Percentiles rank a stretch among this genome's conserved stretches.
Conservation (phyloP, 30 jellyfish, hydroid and myxozoan genomes). For the Turritopsis dohrnii region DNA sequence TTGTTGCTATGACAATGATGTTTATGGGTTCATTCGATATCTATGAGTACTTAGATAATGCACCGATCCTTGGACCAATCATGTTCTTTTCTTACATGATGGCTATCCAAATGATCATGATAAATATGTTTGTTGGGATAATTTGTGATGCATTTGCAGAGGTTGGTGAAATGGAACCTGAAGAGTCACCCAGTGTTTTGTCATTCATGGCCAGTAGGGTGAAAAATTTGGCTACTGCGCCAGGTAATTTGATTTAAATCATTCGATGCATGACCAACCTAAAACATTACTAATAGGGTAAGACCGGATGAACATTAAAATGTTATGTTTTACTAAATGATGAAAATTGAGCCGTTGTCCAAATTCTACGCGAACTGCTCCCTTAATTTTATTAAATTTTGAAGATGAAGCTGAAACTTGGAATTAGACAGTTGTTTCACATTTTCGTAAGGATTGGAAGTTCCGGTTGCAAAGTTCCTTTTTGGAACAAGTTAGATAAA, state of each 20-base stretch:
- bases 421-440: too few species aligned
- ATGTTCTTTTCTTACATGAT: slow-evolving; percentile 78
- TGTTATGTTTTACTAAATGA: too few species aligned
- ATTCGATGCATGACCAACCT: too few species aligned
- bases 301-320: too few species aligned
- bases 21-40: slow-evolving; percentile 82
- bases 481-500: too few species aligned
- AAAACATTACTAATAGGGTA: too few species aligned
- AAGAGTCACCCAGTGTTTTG: slow-evolving; percentile 60
- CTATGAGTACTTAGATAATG: slow-evolving; percentile 40
- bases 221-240: slow-evolving; percentile 54
- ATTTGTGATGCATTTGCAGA: slow-evolving; percentile 92
- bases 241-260: neutral
- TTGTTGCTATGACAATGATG: slow-evolving; percentile 73
- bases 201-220: slow-evolving; percentile 85
- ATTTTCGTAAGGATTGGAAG: too few species aligned
- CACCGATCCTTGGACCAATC: slow-evolving; percentile 84
- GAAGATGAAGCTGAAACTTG: too few species aligned
- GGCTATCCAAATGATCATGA: slow-evolving; percentile 72
- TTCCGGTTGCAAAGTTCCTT: too few species aligned
- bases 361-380: too few species aligned
- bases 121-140: slow-evolving; percentile 89
- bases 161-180: slow-evolving; percentile 51
- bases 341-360: too few species aligned
- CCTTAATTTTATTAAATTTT: too few species aligned